Base-by-base conservation (phyloP, 2,888 invertebrate genomes). In the Amphimallon solstitiale region DNA sequence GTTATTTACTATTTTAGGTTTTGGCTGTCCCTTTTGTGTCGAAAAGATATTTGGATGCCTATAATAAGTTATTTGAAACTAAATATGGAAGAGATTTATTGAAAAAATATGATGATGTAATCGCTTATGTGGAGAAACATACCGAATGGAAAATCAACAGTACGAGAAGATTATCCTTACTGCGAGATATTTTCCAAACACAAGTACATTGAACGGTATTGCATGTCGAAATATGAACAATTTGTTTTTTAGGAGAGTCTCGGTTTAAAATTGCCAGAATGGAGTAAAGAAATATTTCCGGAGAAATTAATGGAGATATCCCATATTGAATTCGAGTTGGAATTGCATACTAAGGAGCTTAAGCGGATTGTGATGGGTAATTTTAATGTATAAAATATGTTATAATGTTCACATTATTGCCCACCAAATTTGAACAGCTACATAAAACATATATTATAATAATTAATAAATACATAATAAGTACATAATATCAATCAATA, bases 211-310 rank as follows among this genome's bases (percentile, higher is more conserved):
- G 7, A 43, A n/a, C 29, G 17, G n/a, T 12, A 21, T 14, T 40
- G 15, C 12, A n/a, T 9, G 9, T 40, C 2, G 15, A 10, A 40
- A 14, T 15, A 3, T 19, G 1, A 12, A 14, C 23, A 17, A 45
- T 46, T 29, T 34, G 7, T 23, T 14, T 4, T 35, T 21, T n/a
- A 34, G 78, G 82, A 86, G 40, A 81, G 85, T 59, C 86, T 89
- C 61, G 88, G 88, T 0, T 82, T 92, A 21, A 84, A 86, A 51
- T 80, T 94, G 12, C 94, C 94, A 0, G 85, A 86, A 40, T 93
- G 93, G 93, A 88, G 92, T 0, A 86, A 86, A 70, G 85, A 86
- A 66, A 88, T 90, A 37, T 91, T 90, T 72, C 90, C 92, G 0
- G 83, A 85, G 40, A 85, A 86, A 77, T 89, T 94, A 87, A 83